Conservation (phyloP, 2,797 vertebrate genomes). For the Trachops cirrhosus region DNA sequence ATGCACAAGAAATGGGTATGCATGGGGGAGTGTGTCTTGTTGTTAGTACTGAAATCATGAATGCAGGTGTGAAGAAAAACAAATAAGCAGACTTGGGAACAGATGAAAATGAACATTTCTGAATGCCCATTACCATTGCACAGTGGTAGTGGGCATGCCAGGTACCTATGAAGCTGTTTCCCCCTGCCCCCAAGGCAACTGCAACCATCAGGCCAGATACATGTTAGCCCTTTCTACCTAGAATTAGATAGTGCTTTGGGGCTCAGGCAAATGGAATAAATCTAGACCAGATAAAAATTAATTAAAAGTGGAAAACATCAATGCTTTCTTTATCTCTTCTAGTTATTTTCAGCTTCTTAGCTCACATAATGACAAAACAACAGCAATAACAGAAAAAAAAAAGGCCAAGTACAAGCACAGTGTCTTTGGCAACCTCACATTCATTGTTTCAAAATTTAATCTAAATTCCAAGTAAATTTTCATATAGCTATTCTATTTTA, state of each 20-base stretch:
- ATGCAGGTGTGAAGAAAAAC: neutral
- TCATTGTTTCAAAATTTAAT: neutral
- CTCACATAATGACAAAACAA: neutral
- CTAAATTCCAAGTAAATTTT: neutral
- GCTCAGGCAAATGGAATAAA: neutral
- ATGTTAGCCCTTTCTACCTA: neutral
- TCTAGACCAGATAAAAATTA: neutral
- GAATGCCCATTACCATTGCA: neutral
- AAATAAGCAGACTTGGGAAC: neutral
- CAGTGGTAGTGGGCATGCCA: neutral
- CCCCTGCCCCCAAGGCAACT: neutral
- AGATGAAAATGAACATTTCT: neutral
- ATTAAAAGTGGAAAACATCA: neutral
- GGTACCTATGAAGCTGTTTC: neutral
- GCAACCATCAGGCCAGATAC: neutral
- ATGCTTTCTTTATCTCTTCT: neutral
- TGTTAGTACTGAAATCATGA: neutral
- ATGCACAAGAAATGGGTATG: neutral
- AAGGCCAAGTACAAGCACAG: neutral
- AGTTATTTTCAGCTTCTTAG: neutral
- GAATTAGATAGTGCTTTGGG: neutral
- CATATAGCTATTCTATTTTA: neutral
- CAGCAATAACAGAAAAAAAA: neutral
- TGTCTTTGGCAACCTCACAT: constrained; percentile 9
- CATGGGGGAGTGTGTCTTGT: neutral